Base-by-base conservation (phyloP, 2,888 invertebrate genomes). In the Tipula unca region DNA sequence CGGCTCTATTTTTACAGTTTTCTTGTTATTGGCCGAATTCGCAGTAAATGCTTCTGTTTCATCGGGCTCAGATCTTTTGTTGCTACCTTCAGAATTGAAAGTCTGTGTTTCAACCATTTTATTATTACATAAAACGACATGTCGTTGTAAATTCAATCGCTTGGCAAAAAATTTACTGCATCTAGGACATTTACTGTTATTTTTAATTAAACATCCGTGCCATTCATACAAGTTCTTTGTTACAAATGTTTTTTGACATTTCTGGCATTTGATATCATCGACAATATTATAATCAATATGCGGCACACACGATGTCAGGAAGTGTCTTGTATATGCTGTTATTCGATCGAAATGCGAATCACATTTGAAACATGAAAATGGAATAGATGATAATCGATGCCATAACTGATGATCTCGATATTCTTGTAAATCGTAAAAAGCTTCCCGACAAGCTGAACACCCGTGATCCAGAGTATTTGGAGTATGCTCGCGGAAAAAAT, bases 381-480 rank as follows among this genome's bases (percentile, higher is more conserved):
- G 91, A 0, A 90, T 89, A 36, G 89, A 89, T 0, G 89, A 89
- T 3, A 88, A 87, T 35, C 88, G 88, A 88, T 93, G 93, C 88
- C 89, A 89, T 29, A 89, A 87, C 87, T 93, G 92, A 87, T 93
- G 93, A 0, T 89, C 87, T 4, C 88, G 87, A 0, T 91, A 89
- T 54, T 91, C 91, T 5, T 90, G 91, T 0, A 86, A 36, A 0
- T 89, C 89, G 0, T 87, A 25, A 87, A 92, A 92, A 88, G 91
- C 92, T 36, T 90, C 89, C 17, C 91, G 89, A 86, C 93, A 93
- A 0, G 92, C 90, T 86, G 92, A 91, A 88, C 93, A 93, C 0
- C 91, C 89, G 86, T 89, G 91, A 1, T 89, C 89, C 32, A 88
- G 87, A 82, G 90, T 87, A 17, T 87, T 87, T 1, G 91, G 90